Conservation (phyloP, 2,113 vertebrate genomes). For the Hemibagrus wyckioides region DNA sequence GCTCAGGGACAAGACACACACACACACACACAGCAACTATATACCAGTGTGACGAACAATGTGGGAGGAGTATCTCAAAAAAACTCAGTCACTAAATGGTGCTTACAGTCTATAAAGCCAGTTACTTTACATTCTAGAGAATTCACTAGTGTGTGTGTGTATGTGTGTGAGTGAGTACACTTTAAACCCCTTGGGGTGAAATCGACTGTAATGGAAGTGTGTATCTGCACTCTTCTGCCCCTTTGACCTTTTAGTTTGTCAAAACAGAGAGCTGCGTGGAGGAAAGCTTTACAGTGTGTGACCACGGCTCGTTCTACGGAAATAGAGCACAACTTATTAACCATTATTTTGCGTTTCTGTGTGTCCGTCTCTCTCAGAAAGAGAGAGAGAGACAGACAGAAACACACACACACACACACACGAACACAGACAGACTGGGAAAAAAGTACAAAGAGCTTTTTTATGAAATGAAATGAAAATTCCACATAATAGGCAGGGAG, state of each 20-base stretch:
- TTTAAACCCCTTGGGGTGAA: not conserved
- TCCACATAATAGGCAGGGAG: not conserved
- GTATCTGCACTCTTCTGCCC: not conserved
- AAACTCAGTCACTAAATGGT: not conserved
- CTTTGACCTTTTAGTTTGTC: constrained; percentile 3
- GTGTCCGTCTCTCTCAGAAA: not conserved
- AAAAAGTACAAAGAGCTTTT: not conserved
- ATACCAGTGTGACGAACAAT: not conserved
- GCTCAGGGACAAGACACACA: constrained; percentile 19
- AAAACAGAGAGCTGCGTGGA: not conserved
- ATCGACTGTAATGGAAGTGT: not conserved
- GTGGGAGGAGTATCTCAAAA: not conserved
- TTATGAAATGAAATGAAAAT: constrained; percentile 1
- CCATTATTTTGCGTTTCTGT: not conserved
- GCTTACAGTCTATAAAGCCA: not conserved
- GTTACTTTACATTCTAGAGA: not conserved
- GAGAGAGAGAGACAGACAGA: not conserved
- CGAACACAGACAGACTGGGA: too few relatives aligned
- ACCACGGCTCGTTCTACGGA: not conserved
- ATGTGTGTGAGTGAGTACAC: not conserved
- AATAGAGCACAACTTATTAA: not conserved
- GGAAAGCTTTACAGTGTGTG: not conserved
- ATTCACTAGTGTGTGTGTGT: not conserved
- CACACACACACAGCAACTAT: not conserved
- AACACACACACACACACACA: not conserved